phyloP scores from a whole-genome alignment of 2,797 vertebrate genomes.

The Protosalanx chinensis region DNA sequence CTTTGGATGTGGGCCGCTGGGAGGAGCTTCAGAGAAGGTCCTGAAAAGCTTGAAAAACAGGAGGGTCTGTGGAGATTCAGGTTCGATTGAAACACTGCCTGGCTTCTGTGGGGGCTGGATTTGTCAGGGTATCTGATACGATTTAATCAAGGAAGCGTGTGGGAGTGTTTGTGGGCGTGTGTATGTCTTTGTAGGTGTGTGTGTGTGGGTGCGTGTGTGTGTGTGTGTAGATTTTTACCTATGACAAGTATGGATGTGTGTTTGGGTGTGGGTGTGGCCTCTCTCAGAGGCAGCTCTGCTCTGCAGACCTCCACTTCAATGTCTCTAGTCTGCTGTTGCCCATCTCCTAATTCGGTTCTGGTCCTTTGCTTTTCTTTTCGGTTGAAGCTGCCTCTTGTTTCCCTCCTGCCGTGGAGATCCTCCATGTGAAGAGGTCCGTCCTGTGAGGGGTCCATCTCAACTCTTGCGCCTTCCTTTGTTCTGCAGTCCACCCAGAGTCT shows the following conservation, averaged over 20 bases:
- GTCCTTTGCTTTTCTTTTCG: constrained; percentile 53
- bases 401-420: constrained; percentile 40
- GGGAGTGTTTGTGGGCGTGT: too few relatives aligned
- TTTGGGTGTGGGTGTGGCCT: background rate
- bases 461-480: constrained; percentile 51
- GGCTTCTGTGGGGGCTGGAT: constrained; percentile 41
- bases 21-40: constrained; percentile 16
- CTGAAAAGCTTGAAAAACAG: constrained; percentile 39
- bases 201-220: background rate
- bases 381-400: constrained; percentile 46
- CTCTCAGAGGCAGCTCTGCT: too few relatives aligned
- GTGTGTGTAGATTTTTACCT: too few relatives aligned
- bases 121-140: constrained; percentile 53
- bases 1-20: too few relatives aligned
- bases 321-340: constrained; percentile 33
- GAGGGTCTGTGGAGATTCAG: constrained; percentile 44
- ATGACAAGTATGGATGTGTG: too few relatives aligned
- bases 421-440: constrained; percentile 13
- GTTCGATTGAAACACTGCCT: constrained; percentile 48
- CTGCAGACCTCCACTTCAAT: constrained; percentile 20
- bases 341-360: constrained; percentile 48
- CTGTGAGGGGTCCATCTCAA: constrained; percentile 45
- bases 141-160: constrained; percentile 34
- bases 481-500: constrained; percentile 33
- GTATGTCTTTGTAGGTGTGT: too few relatives aligned